Percentiles rank a stretch among this genome's conserved stretches.
These are phyloP conservation scores for Gerris buenoi DNA, from an alignment of 1,140 invertebrate genomes.

Conservation along the genomic window DNA sequence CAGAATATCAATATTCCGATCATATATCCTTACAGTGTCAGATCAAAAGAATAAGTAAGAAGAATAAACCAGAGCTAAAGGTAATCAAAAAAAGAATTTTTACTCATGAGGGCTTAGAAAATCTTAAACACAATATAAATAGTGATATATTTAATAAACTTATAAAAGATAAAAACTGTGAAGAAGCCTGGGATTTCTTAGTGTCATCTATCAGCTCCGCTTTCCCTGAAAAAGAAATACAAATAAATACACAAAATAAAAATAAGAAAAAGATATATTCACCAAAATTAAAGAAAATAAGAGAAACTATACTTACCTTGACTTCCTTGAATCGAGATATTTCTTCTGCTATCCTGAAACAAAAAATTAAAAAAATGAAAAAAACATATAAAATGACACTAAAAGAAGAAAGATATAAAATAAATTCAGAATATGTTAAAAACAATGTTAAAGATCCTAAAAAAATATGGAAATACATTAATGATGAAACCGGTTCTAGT, in stretches of 20 bases:
- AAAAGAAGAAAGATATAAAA: background rate
- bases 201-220: background rate
- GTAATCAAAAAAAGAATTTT: background rate
- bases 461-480: background rate
- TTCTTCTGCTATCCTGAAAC: background rate
- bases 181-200: background rate
- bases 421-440: background rate
- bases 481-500: background rate
- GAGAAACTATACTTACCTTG: background rate
- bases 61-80: background rate
- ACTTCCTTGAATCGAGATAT: background rate
- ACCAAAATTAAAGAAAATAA: background rate
- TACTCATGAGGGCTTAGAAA: background rate
- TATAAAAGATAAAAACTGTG: background rate
- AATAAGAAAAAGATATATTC: background rate
- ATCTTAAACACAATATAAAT: background rate
- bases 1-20: background rate
- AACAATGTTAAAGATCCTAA: background rate
- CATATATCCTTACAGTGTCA: background rate
- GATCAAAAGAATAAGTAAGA: background rate
- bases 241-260: background rate
- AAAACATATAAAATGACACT: background rate
- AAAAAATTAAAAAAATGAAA: background rate
- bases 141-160: background rate
- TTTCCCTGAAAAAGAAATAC: background rate